Percentiles rank a stretch among this genome's conserved stretches.
Conservation (phyloP, 35 echinoderm and acorn worm species). For the Eucidaris tribuloides region DNA sequence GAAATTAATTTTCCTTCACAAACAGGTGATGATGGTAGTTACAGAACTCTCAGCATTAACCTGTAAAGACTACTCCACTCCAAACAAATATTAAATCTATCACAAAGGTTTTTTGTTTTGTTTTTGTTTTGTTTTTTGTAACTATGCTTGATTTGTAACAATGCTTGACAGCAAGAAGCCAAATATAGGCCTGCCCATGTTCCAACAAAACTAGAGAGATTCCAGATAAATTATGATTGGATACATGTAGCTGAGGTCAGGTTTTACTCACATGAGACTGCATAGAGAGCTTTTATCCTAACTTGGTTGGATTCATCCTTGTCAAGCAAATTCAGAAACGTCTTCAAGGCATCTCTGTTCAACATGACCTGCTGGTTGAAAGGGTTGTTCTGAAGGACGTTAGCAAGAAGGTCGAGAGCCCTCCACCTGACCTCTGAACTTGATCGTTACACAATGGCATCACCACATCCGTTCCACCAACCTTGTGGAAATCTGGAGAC, state of each 20-base stretch:
- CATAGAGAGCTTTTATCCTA: slow-evolving; percentile 83
- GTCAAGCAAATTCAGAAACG: slow-evolving; percentile 54
- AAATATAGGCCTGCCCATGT: not conserved
- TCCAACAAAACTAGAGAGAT: not conserved
- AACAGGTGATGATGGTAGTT: not conserved
- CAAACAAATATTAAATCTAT: too few species aligned
- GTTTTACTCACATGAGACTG: slow-evolving; percentile 96
- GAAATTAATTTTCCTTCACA: too few species aligned
- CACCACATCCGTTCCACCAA: slow-evolving; percentile 66
- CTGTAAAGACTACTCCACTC: too few species aligned
- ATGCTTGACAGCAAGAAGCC: not conserved
- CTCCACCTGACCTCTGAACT: slow-evolving; percentile 90
- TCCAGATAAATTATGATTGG: not conserved
- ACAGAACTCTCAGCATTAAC: too few species aligned
- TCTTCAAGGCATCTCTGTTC: slow-evolving; percentile 40
- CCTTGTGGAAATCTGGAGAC: slow-evolving; percentile 74
- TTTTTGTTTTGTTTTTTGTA: too few species aligned
- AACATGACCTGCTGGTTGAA: slow-evolving; percentile 59
- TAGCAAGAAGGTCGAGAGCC: slow-evolving; percentile 61
- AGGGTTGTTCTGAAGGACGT: slow-evolving; percentile 77
- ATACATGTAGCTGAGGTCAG: too few species aligned
- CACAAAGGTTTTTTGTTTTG: too few species aligned
- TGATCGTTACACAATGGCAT: slow-evolving; percentile 41
- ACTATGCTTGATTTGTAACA: not conserved
- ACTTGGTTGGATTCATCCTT: slow-evolving; percentile 49